phyloP scores from a whole-genome alignment of 2,797 vertebrate genomes.

The Takifugu ocellatus region DNA sequence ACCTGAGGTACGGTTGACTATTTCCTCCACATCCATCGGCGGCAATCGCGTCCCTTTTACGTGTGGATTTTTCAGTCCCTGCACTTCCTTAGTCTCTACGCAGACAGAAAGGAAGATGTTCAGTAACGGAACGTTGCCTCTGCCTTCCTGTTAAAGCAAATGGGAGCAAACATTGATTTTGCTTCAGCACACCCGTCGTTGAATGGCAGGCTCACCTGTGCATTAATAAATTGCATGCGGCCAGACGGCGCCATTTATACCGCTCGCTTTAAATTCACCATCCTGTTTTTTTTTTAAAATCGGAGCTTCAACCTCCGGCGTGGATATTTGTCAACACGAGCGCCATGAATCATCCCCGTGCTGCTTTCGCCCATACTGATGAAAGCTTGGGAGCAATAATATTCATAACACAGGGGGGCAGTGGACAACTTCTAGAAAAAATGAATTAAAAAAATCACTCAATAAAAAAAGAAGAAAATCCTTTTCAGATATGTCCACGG shows the following conservation, averaged over 20 bases:
- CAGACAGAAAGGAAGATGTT: too few species aligned
- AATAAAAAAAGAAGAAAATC: constrained; percentile 5
- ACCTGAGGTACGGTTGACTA: constrained; percentile 1
- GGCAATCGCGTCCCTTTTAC: background rate
- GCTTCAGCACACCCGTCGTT: background rate
- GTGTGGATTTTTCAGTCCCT: background rate
- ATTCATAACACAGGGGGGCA: constrained; percentile 27
- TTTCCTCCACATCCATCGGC: constrained; percentile 13
- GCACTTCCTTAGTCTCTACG: too few species aligned
- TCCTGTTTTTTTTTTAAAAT: background rate
- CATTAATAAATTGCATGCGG: too few species aligned
- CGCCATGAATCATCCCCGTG: constrained; percentile 59
- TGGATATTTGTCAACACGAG: constrained; percentile 49
- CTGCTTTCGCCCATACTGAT: constrained; percentile 45
- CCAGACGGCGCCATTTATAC: too few species aligned
- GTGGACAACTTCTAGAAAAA: constrained; percentile 10
- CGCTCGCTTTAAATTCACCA: background rate
- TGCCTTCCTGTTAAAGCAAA: background rate
- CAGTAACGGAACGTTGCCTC: too few species aligned
- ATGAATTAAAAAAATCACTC: constrained; percentile 16
- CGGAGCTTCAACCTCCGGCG: background rate
- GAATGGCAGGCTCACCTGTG: too few species aligned
- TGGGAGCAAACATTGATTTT: background rate
- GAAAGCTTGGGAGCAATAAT: constrained; percentile 47
- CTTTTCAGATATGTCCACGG: too few species aligned